Evolutionary conservation across 1,140 invertebrate genomes (phyloP), one percentile per base, ranked within the genome.

Genomic region (Drosophila dunni): DNA sequence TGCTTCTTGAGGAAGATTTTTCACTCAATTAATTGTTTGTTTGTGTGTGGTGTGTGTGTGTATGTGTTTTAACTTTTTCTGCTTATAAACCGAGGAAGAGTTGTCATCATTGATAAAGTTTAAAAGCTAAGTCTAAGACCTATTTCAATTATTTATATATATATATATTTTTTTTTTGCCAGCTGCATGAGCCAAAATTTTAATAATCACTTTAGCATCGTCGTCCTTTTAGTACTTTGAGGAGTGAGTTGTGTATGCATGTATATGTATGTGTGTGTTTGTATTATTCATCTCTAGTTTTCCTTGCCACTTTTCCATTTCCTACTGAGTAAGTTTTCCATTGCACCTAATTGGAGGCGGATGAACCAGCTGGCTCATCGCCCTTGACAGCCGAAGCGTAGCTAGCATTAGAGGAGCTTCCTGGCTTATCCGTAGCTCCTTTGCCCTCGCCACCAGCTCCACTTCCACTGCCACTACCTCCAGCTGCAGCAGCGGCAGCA

Each of bases 341-440:
- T 63, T 74, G 65, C 62, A 62, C 88, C 65, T 84, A 89, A 60
- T 81, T 83, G 51, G 85, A 81, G 61, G 77, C 69, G 64, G 78
- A 65, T 44, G 79, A 75, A 33, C 74, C 85, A 7, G 68, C 61
- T 33, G 86, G 75, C 48, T 91, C 90, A 61, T 91, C 90, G 7
- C 90, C 90, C 61, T 91, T 91, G 1, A 91, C 90, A 33, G 90
- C 79, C 51, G 90, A 91, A 24, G 90, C 90, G 58, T 91, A 91
- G 45, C 83, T 89, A 58, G 68, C 68, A 17, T 60, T 45, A 13
- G 70, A 45, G 8, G 81, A 71, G 24, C 62, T 76, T 36, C 79
- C 72, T 7, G 82, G 66, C 24, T 90, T 88, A 4, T 82, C 77
- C 29, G 50, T 44, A 42, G 24, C 46, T 29, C 24, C 24, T 46